Conservation (phyloP, 2,797 vertebrate species). For the Falco rusticolus region DNA sequence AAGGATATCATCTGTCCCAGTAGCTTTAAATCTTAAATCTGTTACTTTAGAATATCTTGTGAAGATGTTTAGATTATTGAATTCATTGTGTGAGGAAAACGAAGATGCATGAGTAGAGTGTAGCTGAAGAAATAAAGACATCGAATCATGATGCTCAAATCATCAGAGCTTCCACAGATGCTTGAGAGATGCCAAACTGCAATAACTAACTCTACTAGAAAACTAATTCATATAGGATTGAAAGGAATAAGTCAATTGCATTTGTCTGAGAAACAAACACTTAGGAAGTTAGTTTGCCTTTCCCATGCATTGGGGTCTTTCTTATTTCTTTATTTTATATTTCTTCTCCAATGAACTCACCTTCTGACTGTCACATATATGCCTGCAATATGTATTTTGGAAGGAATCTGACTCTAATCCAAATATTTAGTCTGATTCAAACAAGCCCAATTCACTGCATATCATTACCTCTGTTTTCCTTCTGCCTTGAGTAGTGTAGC, state of each 20-base stretch:
- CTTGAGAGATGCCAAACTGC: neutral
- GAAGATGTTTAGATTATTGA: neutral
- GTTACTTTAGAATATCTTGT: neutral
- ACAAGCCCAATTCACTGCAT: neutral
- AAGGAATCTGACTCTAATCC: conserved; percentile 37
- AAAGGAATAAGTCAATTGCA: neutral
- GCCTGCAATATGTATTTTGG: conserved; percentile 31
- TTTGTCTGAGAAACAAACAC: conserved; percentile 5
- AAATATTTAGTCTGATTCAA: conserved; percentile 72
- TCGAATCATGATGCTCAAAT: neutral
- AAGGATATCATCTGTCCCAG: neutral
- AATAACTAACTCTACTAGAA: neutral
- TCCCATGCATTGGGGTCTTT: neutral
- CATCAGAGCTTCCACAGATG: neutral
- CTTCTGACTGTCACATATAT: neutral
- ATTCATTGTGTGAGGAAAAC: neutral
- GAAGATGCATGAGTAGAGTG: neutral
- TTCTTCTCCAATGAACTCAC: neutral
- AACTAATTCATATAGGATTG: neutral
- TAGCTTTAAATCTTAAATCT: neutral
- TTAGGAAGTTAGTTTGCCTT: neutral
- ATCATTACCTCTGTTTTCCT: conserved; percentile 37
- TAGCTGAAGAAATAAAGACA: neutral
- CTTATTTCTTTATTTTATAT: neutral
- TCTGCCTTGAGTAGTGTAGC: neutral